Evolutionary conservation across 2,888 invertebrate species (phyloP), one percentile per base, ranked within the genome.

Genomic region (Microplitis deprimator): DNA sequence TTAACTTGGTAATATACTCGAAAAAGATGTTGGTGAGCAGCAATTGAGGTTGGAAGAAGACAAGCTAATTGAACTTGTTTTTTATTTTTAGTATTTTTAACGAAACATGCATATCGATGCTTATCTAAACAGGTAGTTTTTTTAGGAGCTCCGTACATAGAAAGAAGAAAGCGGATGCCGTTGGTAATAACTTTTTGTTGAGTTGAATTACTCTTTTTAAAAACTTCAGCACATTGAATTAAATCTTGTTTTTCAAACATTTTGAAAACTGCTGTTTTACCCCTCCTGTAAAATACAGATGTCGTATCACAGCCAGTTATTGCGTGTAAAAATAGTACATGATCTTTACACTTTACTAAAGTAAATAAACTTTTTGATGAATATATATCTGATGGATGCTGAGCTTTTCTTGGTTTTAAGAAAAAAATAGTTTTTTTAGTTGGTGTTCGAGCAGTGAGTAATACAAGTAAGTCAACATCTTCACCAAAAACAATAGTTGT

Each of bases 1-100:
- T 84, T 82, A 68, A 86, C 82, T 81, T 84, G 84, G 75, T 82
- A 80, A 73, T 82, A 85, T n/a, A 81, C 80, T 40, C 83, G 81
- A 74, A 82, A 83, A 59, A 69, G 73, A 81, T 87, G 86, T 82
- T 86, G 84, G 70, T 77, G 71, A 60, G 82, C 83, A 77, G 85
- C 81, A 70, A 77, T 79, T 29, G 77, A 68, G 40, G 83, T 83
- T 77, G 84, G 81, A 71, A 79, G 82, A 79, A 84, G 81, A 80
- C 74, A 76, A 72, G 79, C 77, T 76, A 83, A 73, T 74, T 84
- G 77, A 17, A 82, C 79, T 68, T 17, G 68, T 79, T 79, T 83
- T 68, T 82, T 83, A 61, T 81, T 79, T 16, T 76, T 39, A 65
- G 78, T 80, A 76, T 77, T 73, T 79, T 82, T 84, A 72, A 80